Percentiles rank a stretch among this genome's conserved stretches.
phyloP scores from a whole-genome alignment of 2,888 invertebrate genomes.

The Amblyjoppa fuscipennis region DNA sequence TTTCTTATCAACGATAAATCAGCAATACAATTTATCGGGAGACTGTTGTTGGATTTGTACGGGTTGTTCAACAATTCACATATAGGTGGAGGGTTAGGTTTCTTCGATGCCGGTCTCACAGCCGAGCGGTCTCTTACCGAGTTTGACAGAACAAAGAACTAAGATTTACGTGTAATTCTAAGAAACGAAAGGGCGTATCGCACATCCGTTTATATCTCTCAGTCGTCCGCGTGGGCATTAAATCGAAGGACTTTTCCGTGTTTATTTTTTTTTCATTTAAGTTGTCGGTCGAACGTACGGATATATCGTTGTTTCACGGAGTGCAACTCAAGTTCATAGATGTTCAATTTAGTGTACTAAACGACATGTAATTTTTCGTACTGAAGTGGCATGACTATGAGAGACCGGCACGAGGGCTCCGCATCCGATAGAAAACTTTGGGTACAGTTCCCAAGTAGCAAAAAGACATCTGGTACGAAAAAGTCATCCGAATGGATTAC shows the following conservation, averaged over 20 bases:
- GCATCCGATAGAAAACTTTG: constrained; percentile 26
- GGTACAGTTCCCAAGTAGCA: too few species aligned
- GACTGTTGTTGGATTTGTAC: neutral
- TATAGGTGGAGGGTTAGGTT: neutral
- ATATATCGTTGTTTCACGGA: neutral
- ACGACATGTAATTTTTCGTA: neutral
- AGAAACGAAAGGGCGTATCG: neutral
- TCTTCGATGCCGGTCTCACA: neutral
- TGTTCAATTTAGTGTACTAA: neutral
- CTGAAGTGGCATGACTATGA: neutral
- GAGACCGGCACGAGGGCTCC: neutral
- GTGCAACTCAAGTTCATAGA: neutral
- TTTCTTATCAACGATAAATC: constrained; percentile 5
- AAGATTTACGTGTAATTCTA: neutral
- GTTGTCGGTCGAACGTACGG: neutral
- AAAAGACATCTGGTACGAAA: too few species aligned
- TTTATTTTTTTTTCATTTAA: neutral
- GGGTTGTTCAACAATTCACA: neutral
- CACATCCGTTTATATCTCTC: neutral
- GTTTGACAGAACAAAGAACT: neutral
- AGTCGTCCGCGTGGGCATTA: neutral
- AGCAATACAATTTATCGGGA: constrained; percentile 27
- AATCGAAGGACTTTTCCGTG: neutral
- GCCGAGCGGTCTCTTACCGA: too few species aligned
- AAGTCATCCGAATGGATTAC: too few species aligned